Evolutionary conservation across 2,797 vertebrate species (phyloP), one percentile per base, ranked within the genome.

Genomic region (Columba guinea): DNA sequence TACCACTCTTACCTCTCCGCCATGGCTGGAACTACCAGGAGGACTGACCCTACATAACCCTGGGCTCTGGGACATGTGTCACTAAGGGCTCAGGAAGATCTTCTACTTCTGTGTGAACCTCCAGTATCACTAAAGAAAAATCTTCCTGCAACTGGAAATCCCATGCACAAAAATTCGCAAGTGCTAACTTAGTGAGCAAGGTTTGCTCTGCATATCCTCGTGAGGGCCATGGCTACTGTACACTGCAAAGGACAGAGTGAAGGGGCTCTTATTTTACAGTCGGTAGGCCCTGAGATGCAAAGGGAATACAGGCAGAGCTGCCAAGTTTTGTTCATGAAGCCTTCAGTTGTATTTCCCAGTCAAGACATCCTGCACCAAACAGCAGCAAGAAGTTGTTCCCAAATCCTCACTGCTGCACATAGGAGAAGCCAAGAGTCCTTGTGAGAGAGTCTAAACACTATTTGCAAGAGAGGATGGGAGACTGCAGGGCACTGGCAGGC

Each of bases 401-500:
- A 73, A 63, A 86, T 48, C 34, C 83, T 84, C 65, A 27, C 63
- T 82, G 56, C 63, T 80, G 68, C 0, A 1, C 35, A 41, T 2
- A 77, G 44, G 16, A 37, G 17, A 94, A 90, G 83, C 74, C 88
- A 95, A 46, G 78, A 79, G 56, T 58, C 85, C 80, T 93, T 80
- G 83, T 89, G 84, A 59, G 77, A 94, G 74, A 92, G 46, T 71
- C 70, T 94, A 74, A 89, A 92, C 24, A 34, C 27, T 87, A 68
- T 88, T 95, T 94, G 89, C 91, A 88, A 84, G 74, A 78, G 87
- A 74, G 22, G 75, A 91, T 71, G 82, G 69, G 77, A 96, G 73
- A 93, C 91, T 96, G 94, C 95, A 65, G 93, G 94, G 87, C 93
- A 92, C 89, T 94, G 91, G 93, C 89, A 95, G 85, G 91, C 92